These are phyloP conservation scores for Huso huso DNA, from an alignment of 2,797 vertebrate species.

Conservation along the genomic window DNA sequence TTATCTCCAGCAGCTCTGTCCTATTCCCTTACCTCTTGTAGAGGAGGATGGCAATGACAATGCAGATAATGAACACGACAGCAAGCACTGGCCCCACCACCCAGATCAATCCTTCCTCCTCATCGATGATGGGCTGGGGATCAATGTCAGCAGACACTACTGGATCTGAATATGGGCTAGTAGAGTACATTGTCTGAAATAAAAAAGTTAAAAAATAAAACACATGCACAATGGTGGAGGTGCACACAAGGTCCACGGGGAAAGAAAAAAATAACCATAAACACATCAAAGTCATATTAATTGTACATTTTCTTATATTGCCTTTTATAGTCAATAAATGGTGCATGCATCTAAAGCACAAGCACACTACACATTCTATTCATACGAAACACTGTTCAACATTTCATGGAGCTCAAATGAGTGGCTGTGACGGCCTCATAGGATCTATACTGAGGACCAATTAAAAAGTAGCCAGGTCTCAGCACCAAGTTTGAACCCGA, in stretches of 20 bases:
- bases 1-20: background rate
- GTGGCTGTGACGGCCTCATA: too few species aligned
- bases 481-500: too few species aligned
- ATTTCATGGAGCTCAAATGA: too few species aligned
- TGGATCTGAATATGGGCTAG: slow-evolving; percentile 92
- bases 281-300: background rate
- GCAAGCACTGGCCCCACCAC: slow-evolving; percentile 96
- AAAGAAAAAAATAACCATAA: background rate
- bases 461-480: too few species aligned
- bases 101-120: slow-evolving; percentile 97
- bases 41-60: slow-evolving; percentile 96
- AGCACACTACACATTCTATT: too few species aligned
- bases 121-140: slow-evolving; percentile 95
- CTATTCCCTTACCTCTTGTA: slow-evolving; percentile 84
- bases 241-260: too few species aligned
- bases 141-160: slow-evolving; percentile 93
- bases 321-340: too few species aligned
- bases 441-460: too few species aligned
- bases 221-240: slow-evolving; percentile 17
- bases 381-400: too few species aligned
- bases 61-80: slow-evolving; percentile 98
- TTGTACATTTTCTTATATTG: too few species aligned
- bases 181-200: slow-evolving; percentile 88
- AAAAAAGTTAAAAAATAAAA: slow-evolving; percentile 19
- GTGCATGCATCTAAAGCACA: too few species aligned